Base-by-base conservation (phyloP, 2,888 invertebrate genomes). In the Pecten maximus region DNA sequence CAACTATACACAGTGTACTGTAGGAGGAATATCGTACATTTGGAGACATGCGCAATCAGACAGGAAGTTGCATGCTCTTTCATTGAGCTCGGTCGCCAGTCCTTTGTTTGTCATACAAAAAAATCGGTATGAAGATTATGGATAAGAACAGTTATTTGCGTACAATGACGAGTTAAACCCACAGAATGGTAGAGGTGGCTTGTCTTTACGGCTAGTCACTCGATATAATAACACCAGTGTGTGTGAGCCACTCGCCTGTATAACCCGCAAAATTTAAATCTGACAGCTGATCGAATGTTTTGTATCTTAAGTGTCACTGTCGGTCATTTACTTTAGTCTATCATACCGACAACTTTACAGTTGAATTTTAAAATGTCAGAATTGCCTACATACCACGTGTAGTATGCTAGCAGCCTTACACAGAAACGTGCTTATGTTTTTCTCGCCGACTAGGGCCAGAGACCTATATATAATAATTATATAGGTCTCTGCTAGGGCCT, bases 21-120 rank as follows among this genome's bases (percentile, higher is more conserved):
- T 74, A 28, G 35, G 35, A 74, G 28, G n/a, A 54, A 54, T 48
- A 74, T 74, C 74, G 74, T 74, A 74, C 74, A 74, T 28, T 74
- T 74, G 74, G 74, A 23, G 74, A 74, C 74, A 74, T 74, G 74
- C 74, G 74, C 74, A 74, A 74, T 74, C 74, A 35, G 74, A 74
- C 74, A 28, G 74, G 74, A 74, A 74, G 74, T 74, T 74, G 74
- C 74, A 74, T 74, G 74, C 74, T 74, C 74, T 74, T 74, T 74
- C 74, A 74, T 74, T 74, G 74, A 74, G 74, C 74, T 74, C 35
- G 35, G 74, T 74, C 74, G 74, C 35, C 35, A 74, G 74, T 35
- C 74, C 74, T 74, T 74, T 74, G 74, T 74, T 35, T 74, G 74
- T 74, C 28, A 10, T 10, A 6, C 35, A 54, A 54, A 54, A 54